Conservation (phyloP, 2,797 vertebrate genomes). For the Pteropus rufus region DNA sequence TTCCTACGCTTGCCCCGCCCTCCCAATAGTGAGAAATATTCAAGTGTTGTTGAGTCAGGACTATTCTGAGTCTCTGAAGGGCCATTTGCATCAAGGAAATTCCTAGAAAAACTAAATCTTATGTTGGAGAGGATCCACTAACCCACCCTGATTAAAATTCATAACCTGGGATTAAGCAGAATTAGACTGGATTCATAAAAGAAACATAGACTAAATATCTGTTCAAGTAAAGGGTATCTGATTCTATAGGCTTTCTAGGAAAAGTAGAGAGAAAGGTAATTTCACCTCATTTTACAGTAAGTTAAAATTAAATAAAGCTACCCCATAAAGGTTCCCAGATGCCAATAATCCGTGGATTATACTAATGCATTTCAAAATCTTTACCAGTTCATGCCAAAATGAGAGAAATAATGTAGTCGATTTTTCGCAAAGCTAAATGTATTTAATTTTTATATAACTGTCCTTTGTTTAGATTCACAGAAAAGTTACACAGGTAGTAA, state of each 20-base stretch:
- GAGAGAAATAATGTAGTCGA: neutral
- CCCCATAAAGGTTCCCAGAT: neutral
- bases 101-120: neutral
- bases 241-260: neutral
- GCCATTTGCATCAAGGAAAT: neutral
- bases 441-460: neutral
- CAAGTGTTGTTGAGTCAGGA: neutral
- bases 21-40: neutral
- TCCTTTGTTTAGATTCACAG: neutral
- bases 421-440: slow-evolving; percentile 24
- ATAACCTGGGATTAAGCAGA: neutral
- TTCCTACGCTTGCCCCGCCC: neutral
- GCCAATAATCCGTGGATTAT: neutral
- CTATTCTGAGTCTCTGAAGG: neutral
- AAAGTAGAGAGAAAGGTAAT: neutral
- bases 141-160: neutral
- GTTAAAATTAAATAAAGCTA: slow-evolving; percentile 9
- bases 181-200: neutral
- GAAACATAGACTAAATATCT: neutral
- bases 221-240: neutral
- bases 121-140: neutral
- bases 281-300: slow-evolving; percentile 6
- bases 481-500: neutral
- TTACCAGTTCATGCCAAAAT: neutral
- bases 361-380: neutral